Evolutionary conservation across 1,140 invertebrate species (phyloP).

Genomic region (Drosophila ananassae): DNA sequence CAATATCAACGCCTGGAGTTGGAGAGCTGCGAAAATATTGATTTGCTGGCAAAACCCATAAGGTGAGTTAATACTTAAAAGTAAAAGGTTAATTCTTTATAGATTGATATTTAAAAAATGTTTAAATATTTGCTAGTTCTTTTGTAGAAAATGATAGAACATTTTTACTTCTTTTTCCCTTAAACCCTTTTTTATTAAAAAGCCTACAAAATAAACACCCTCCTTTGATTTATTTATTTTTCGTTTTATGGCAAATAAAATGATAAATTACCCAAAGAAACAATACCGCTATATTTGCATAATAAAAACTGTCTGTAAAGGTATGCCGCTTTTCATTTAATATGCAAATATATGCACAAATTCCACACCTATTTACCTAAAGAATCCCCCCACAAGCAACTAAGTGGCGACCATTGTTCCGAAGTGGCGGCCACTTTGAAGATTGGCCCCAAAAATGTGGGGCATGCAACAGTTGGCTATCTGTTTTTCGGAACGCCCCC

Average conservation of each 20-base stretch:
- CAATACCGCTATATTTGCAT: background rate
- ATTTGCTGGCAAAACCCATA: slow-evolving; percentile 55
- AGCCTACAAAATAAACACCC: background rate
- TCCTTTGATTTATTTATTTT: slow-evolving; percentile 1
- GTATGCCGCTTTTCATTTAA: slow-evolving; percentile 15
- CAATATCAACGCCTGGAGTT: slow-evolving; percentile 75
- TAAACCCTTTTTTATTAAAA: no score
- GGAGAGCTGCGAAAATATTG: slow-evolving; percentile 71
- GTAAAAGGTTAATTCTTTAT: no score
- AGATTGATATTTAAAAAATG: no score
- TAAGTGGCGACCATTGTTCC: slow-evolving; percentile 19
- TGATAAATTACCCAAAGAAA: slow-evolving; percentile 1
- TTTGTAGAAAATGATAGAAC: no score
- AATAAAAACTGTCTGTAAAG: background rate
- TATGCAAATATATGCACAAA: slow-evolving; percentile 30
- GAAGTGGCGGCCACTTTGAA: slow-evolving; percentile 34
- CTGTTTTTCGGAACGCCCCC: slow-evolving; percentile 40
- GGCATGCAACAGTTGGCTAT: slow-evolving; percentile 49
- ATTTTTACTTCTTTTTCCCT: no score
- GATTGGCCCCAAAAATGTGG: slow-evolving; percentile 49
- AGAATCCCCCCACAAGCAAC: background rate
- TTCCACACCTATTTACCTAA: slow-evolving; percentile 25
- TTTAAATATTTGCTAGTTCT: no score
- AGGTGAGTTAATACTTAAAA: slow-evolving; percentile 50
- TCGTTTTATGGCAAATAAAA: background rate